These are phyloP conservation scores for Aricia artaxerxes DNA, from an alignment of 2,888 invertebrate species.

Conservation along the genomic window DNA sequence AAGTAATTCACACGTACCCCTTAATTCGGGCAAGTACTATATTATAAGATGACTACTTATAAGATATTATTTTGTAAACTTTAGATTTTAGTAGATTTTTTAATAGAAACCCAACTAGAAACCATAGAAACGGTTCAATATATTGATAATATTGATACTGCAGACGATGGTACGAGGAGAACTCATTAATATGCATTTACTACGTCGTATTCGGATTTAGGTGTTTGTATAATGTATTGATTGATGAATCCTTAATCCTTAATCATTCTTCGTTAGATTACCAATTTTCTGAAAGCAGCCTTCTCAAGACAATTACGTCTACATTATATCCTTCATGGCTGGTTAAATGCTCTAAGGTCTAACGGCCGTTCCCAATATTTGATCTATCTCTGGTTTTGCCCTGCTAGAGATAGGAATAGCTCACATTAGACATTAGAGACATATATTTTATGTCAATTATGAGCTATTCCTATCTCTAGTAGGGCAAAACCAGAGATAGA, in stretches of 20 bases:
- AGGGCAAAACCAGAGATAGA: too few species aligned
- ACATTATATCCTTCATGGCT: too few species aligned
- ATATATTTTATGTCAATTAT: too few species aligned
- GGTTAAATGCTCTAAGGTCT: too few species aligned
- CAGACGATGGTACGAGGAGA: neutral
- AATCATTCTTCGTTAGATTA: neutral
- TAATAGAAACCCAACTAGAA: neutral
- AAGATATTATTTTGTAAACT: neutral
- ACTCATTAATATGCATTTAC: neutral
- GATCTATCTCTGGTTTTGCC: too few species aligned
- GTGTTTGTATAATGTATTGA: neutral
- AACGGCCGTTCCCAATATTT: too few species aligned
- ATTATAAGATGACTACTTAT: too few species aligned
- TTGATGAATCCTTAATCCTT: neutral
- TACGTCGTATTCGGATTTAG: neutral
- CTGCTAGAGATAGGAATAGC: too few species aligned
- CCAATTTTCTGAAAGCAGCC: neutral
- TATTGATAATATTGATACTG: too few species aligned
- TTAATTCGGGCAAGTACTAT: conserved; percentile 85
- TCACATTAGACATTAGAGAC: too few species aligned
- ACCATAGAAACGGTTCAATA: neutral
- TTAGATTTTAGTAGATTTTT: neutral
- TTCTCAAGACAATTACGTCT: too few species aligned
- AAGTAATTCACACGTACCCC: conserved; percentile 90
- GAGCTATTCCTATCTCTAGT: too few species aligned